Percentiles rank a stretch among this genome's conserved stretches.
Conservation (phyloP, 2,113 vertebrate species). For the Zapornia atra region DNA sequence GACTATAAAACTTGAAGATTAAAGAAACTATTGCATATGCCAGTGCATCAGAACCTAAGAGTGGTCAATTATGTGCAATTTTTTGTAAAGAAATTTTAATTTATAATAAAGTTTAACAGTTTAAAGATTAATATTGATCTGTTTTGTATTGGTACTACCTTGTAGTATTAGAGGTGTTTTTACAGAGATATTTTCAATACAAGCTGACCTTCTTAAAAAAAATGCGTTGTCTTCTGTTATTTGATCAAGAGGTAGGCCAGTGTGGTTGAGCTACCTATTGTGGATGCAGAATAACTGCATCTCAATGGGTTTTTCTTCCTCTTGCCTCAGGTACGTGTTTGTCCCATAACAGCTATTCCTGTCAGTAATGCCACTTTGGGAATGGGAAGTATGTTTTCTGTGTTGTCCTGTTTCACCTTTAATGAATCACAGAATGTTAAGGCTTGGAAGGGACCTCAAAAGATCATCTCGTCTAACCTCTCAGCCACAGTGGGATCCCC, state of each 20-base stretch:
- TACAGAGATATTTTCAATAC: slow-evolving; percentile 74
- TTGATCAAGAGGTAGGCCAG: not conserved
- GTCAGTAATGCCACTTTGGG: not conserved
- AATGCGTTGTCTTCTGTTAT: slow-evolving; percentile 39
- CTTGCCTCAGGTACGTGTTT: not conserved
- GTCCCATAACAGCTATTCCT: not conserved
- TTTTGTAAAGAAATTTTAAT: slow-evolving; percentile 90
- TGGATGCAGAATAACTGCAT: not conserved
- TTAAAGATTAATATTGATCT: slow-evolving; percentile 83
- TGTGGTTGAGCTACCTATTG: not conserved
- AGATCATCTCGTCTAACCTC: too few relatives aligned
- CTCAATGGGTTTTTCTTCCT: not conserved
- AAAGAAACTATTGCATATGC: slow-evolving; percentile 84
- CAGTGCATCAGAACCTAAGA: slow-evolving; percentile 86
- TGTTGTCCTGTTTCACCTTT: not conserved
- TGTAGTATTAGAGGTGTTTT: slow-evolving; percentile 80
- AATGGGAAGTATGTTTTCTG: not conserved
- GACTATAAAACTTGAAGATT: slow-evolving; percentile 87
- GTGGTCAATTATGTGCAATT: slow-evolving; percentile 91
- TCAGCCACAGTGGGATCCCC: too few relatives aligned
- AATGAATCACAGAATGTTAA: not conserved
- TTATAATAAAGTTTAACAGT: slow-evolving; percentile 91
- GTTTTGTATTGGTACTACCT: slow-evolving; percentile 77
- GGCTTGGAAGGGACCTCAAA: too few relatives aligned
- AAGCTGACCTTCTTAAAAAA: slow-evolving; percentile 57